Evolutionary conservation across 2,888 invertebrate genomes (phyloP).

Genomic region (Agapetus fuscipes): DNA sequence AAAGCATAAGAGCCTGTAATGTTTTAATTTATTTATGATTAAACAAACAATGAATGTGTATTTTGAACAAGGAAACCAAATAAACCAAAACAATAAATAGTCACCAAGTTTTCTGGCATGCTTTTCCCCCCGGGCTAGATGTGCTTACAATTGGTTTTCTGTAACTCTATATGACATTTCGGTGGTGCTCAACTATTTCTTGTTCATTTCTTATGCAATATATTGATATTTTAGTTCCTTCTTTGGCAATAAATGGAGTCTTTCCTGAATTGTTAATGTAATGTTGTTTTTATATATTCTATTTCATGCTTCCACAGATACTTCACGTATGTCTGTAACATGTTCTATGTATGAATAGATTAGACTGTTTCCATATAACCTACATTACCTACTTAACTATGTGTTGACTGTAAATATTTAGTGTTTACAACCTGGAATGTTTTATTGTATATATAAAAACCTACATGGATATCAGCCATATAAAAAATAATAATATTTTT

Average conservation of each 20-base stretch:
- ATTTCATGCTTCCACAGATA: conserved; percentile 23
- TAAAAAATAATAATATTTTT: too few relatives aligned
- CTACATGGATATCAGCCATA: too few relatives aligned
- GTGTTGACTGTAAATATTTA: conserved; percentile 10
- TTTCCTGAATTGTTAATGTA: conserved; percentile 20
- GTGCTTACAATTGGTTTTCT: conserved; percentile 16
- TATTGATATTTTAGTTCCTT: conserved; percentile 13
- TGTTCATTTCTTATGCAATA: conserved; percentile 17
- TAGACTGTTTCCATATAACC: conserved; percentile 12
- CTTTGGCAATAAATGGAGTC: conserved; percentile 18
- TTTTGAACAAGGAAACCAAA: too few relatives aligned
- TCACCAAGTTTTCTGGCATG: conserved; percentile 15
- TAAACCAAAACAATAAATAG: too few relatives aligned
- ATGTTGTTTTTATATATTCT: conserved; percentile 21
- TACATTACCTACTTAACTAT: conserved; percentile 1
- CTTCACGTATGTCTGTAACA: conserved; percentile 23
- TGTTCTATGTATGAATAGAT: conserved; percentile 20
- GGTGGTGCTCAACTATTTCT: conserved; percentile 9
- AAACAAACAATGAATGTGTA: too few relatives aligned
- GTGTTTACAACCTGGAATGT: too few relatives aligned
- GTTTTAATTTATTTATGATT: too few relatives aligned
- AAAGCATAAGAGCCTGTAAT: too few relatives aligned
- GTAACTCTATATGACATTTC: conserved; percentile 7
- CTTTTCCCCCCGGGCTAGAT: conserved; percentile 11
- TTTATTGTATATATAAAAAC: too few relatives aligned